Conservation (phyloP, 2,797 vertebrate genomes). For the Helicolenus hilgendorfi region DNA sequence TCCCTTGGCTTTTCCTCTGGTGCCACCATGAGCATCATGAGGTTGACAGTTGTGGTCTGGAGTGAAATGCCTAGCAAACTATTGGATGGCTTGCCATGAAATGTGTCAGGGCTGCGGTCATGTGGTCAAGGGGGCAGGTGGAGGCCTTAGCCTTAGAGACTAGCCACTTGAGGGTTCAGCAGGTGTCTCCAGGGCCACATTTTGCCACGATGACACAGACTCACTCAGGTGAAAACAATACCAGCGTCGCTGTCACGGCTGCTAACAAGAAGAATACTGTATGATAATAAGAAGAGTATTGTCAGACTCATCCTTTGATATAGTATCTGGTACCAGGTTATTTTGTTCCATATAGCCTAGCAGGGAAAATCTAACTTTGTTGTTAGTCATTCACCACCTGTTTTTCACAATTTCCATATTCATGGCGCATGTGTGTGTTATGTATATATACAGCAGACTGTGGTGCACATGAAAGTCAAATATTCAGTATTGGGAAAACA, state of each 20-base stretch:
- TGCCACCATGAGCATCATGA: background rate
- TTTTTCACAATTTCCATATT: slow-evolving; percentile 49
- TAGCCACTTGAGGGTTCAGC: too few relatives aligned
- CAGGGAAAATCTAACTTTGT: slow-evolving; percentile 8
- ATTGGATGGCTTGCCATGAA: too few relatives aligned
- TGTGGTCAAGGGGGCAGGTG: too few relatives aligned
- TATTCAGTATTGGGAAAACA: slow-evolving; percentile 40
- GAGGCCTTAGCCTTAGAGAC: too few relatives aligned
- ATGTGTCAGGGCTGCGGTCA: too few relatives aligned
- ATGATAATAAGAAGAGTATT: background rate
- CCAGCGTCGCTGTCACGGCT: background rate
- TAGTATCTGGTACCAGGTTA: background rate
- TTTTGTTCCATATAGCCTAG: background rate
- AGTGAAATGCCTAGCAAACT: too few relatives aligned
- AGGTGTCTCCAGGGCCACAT: background rate
- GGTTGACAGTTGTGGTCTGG: too few relatives aligned
- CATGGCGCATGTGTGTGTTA: slow-evolving; percentile 31
- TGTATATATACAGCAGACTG: slow-evolving; percentile 47
- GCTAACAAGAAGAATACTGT: background rate
- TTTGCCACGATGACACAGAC: background rate
- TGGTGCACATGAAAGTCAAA: slow-evolving; percentile 49
- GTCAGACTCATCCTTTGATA: background rate
- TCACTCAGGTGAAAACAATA: background rate
- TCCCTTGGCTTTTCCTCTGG: background rate
- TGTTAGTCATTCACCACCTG: slow-evolving; percentile 21